These are phyloP conservation scores for Drosophila paulistorum DNA, from an alignment of 1,140 invertebrate species.

Conservation along the genomic window DNA sequence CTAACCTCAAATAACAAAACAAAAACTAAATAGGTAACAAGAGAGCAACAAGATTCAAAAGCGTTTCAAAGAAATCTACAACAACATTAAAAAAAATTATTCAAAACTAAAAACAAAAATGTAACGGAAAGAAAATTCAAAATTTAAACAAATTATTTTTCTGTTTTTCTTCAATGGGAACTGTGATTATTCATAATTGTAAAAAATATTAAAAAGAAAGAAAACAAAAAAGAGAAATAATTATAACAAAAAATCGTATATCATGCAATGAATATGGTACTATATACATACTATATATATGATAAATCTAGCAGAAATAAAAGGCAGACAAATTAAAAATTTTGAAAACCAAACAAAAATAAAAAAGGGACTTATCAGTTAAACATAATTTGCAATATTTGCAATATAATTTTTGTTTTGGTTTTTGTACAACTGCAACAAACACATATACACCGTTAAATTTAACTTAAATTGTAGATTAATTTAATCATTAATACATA, in stretches of 20 bases:
- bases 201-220: slow-evolving; percentile 44
- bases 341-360: slow-evolving; percentile 35
- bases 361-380: slow-evolving; percentile 18
- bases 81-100: slow-evolving; percentile 28
- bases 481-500: slow-evolving; percentile 25
- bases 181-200: slow-evolving; percentile 75
- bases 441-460: slow-evolving; percentile 35
- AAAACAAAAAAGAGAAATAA: slow-evolving; percentile 36
- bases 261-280: slow-evolving; percentile 67
- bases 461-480: slow-evolving; percentile 52
- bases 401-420: slow-evolving; percentile 49
- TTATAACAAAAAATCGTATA: slow-evolving; percentile 37
- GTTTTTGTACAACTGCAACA: slow-evolving; percentile 58
- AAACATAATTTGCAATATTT: slow-evolving; percentile 70
- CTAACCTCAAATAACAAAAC: slow-evolving; percentile 39
- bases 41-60: slow-evolving; percentile 50
- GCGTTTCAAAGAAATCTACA: slow-evolving; percentile 67
- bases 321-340: slow-evolving; percentile 36
- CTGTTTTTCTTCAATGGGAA: slow-evolving; percentile 73
- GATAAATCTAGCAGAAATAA: slow-evolving; percentile 37
- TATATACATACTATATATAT: slow-evolving; percentile 62
- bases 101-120: background rate
- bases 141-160: slow-evolving; percentile 64
- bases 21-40: background rate
- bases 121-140: slow-evolving; percentile 53